Conservation (phyloP, 2,888 invertebrate genomes). For the Furcula furcula region DNA sequence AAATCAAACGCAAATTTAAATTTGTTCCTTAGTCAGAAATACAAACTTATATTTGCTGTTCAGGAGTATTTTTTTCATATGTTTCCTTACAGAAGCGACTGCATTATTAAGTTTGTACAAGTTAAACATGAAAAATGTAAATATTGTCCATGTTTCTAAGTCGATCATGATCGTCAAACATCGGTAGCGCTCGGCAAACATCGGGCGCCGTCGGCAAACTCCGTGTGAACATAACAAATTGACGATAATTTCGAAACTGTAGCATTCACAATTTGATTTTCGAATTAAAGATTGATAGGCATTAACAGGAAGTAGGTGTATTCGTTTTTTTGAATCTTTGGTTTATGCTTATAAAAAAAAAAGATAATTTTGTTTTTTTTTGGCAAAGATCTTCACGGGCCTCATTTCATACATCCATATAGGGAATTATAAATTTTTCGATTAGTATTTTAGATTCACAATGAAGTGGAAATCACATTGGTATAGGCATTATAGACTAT, state of each 20-base stretch:
- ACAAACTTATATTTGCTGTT: conserved; percentile 16
- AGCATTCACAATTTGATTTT: conserved; percentile 23
- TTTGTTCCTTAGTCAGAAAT: conserved; percentile 13
- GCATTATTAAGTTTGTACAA: conserved; percentile 15
- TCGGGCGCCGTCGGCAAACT: conserved; percentile 22
- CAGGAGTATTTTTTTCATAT: neutral
- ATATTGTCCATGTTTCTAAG: conserved; percentile 29
- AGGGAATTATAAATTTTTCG: too few species aligned
- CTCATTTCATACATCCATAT: too few species aligned
- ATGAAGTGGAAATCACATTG: too few species aligned
- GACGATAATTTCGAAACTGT: conserved; percentile 42
- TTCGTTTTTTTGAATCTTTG: too few species aligned
- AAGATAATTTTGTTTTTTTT: too few species aligned
- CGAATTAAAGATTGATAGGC: too few species aligned
- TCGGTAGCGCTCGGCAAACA: conserved; percentile 25
- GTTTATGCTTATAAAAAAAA: too few species aligned
- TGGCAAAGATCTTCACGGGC: too few species aligned
- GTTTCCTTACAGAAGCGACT: neutral
- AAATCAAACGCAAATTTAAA: conserved; percentile 10
- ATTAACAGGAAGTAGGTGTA: too few species aligned
- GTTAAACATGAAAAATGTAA: conserved; percentile 27
- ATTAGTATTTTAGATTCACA: too few species aligned
- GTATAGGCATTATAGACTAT: too few species aligned
- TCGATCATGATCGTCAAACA: conserved; percentile 43
- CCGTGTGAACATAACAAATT: conserved; percentile 31